These are phyloP conservation scores for Chiridota heheva DNA, from an alignment of 35 echinoderm and acorn worm genomes.

Conservation along the genomic window DNA sequence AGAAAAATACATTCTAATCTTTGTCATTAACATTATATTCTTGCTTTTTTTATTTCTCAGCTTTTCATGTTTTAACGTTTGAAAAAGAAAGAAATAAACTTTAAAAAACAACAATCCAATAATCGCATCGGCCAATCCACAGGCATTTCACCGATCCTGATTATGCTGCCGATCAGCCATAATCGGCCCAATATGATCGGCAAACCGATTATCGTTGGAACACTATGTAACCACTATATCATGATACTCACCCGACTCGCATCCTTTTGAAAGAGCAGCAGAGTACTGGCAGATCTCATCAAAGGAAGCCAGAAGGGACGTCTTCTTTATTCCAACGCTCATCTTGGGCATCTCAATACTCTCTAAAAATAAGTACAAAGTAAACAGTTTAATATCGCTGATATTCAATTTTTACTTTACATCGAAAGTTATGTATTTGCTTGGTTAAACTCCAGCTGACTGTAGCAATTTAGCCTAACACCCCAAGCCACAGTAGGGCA, in stretches of 20 bases:
- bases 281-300: slow-evolving; percentile 85
- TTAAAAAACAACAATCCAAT: not conserved
- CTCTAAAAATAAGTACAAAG: too few species aligned
- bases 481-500: too few species aligned
- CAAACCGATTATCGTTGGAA: not conserved
- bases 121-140: not conserved
- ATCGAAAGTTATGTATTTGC: too few species aligned
- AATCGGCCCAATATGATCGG: too few species aligned
- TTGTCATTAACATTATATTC: not conserved
- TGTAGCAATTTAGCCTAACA: too few species aligned
- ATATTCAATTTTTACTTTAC: too few species aligned
- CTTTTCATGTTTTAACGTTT: too few species aligned
- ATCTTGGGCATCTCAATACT: slow-evolving; percentile 13
- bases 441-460: too few species aligned
- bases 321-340: not conserved
- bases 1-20: not conserved
- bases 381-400: too few species aligned
- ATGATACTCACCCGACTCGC: slow-evolving; percentile 70
- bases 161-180: not conserved
- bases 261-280: slow-evolving; percentile 73
- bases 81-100: not conserved
- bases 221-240: not conserved
- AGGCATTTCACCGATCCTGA: not conserved
- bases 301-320: slow-evolving; percentile 67
- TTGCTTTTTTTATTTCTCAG: too few species aligned